These are phyloP conservation scores for Siphamia tubifer DNA, from an alignment of 2,113 vertebrate species.

Conservation along the genomic window DNA sequence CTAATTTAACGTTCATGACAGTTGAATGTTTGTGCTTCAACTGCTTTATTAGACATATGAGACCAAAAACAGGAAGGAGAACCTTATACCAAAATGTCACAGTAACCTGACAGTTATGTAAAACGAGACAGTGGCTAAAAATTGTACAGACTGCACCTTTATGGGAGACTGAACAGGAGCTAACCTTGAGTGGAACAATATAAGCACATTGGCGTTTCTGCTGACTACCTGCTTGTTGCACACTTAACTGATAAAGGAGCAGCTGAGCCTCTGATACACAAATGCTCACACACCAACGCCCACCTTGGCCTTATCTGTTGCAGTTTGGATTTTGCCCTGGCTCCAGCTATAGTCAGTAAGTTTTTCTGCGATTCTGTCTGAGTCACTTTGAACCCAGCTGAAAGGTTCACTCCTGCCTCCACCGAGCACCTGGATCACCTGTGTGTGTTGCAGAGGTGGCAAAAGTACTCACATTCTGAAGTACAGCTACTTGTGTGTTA, in stretches of 20 bases:
- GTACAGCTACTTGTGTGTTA: too few species aligned
- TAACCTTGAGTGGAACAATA: constrained; percentile 11
- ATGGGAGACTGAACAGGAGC: background rate
- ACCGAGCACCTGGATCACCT: constrained; percentile 11
- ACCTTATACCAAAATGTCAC: background rate
- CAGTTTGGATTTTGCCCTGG: constrained; percentile 55
- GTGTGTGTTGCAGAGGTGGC: too few species aligned
- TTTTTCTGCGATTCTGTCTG: constrained; percentile 3
- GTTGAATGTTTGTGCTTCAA: too few species aligned
- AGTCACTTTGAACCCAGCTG: constrained; percentile 12
- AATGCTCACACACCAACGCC: background rate
- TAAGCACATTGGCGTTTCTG: background rate
- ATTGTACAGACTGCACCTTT: background rate
- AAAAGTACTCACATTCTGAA: too few species aligned
- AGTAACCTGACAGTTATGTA: background rate
- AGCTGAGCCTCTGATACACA: background rate
- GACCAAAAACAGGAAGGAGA: background rate
- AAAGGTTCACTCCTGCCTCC: background rate
- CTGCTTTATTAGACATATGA: too few species aligned
- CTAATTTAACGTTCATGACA: too few species aligned
- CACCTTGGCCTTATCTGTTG: constrained; percentile 27
- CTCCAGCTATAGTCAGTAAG: constrained; percentile 19
- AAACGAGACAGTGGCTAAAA: background rate
- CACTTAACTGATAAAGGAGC: constrained; percentile 34
- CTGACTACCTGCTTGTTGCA: constrained; percentile 11